Conservation (phyloP, 2,797 vertebrate genomes). For the Hyperoplus immaculatus region DNA sequence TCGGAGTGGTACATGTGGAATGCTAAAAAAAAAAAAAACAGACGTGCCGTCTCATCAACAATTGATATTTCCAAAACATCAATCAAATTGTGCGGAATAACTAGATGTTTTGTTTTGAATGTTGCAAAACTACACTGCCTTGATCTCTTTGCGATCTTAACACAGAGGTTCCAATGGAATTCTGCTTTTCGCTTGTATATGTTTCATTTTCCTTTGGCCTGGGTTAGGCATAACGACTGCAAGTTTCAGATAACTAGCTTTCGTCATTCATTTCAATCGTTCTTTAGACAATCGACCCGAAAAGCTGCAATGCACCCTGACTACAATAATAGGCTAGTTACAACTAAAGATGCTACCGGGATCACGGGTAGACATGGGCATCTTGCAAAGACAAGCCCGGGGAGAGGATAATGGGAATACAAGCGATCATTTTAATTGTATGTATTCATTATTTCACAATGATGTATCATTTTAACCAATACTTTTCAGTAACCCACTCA, state of each 20-base stretch:
- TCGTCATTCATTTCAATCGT: conserved; percentile 3
- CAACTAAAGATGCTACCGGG: conserved; percentile 17
- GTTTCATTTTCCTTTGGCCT: background rate
- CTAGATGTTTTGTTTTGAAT: too few species aligned
- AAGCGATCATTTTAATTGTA: conserved; percentile 7
- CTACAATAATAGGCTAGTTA: conserved; percentile 11
- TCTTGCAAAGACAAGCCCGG: conserved; percentile 26
- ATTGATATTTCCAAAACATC: conserved; percentile 9
- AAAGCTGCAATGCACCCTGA: conserved; percentile 1
- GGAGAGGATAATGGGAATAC: conserved; percentile 25
- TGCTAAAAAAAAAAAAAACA: conserved; percentile 17
- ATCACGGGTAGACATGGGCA: conserved; percentile 29
- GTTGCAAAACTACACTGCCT: background rate
- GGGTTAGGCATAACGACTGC: conserved; percentile 5
- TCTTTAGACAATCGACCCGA: conserved; percentile 28
- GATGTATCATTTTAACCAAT: conserved; percentile 34
- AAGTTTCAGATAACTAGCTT: conserved; percentile 11
- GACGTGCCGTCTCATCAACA: conserved; percentile 2
- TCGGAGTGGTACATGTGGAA: background rate
- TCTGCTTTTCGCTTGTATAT: background rate
- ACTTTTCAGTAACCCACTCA: conserved; percentile 22
- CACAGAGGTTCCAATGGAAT: background rate
- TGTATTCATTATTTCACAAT: conserved; percentile 9
- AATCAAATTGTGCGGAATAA: background rate
- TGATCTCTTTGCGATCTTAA: background rate